Conservation (phyloP, 2,888 invertebrate species). For the Panorpa germanica region DNA sequence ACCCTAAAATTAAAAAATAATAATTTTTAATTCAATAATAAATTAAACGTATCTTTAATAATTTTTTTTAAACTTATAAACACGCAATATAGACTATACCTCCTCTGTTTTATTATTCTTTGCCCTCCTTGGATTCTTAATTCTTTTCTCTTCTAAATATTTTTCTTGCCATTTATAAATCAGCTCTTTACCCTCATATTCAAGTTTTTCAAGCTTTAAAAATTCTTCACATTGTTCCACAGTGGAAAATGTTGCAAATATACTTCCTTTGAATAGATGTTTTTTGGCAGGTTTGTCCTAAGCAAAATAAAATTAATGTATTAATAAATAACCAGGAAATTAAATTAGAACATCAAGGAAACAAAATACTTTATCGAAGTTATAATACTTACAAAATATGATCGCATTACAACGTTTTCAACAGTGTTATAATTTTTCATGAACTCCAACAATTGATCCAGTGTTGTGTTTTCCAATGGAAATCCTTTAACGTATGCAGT, state of each 20-base stretch:
- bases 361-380: no score
- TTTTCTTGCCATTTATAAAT: slow-evolving; percentile 49
- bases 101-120: slow-evolving; percentile 21
- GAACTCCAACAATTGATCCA: slow-evolving; percentile 56
- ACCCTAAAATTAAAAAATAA: slow-evolving; percentile 9
- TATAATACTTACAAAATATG: no score
- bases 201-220: slow-evolving; percentile 44
- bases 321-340: no score
- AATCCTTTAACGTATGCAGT: slow-evolving; percentile 84
- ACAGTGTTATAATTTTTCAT: slow-evolving; percentile 48
- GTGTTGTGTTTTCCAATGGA: slow-evolving; percentile 38
- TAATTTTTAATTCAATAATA: neutral
- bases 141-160: slow-evolving; percentile 44
- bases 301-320: no score
- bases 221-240: slow-evolving; percentile 67
- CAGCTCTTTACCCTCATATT: slow-evolving; percentile 44
- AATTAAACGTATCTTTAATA: slow-evolving; percentile 1
- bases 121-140: slow-evolving; percentile 23
- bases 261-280: slow-evolving; percentile 73
- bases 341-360: no score
- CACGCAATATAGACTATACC: slow-evolving; percentile 14
- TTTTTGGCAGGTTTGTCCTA: slow-evolving; percentile 43
- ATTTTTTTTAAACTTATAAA: slow-evolving; percentile 11
- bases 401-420: slow-evolving; percentile 45
- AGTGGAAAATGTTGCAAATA: slow-evolving; percentile 72